These are phyloP conservation scores for Ctenoplectra terminalis DNA, from an alignment of 1,140 invertebrate genomes.

Conservation along the genomic window DNA sequence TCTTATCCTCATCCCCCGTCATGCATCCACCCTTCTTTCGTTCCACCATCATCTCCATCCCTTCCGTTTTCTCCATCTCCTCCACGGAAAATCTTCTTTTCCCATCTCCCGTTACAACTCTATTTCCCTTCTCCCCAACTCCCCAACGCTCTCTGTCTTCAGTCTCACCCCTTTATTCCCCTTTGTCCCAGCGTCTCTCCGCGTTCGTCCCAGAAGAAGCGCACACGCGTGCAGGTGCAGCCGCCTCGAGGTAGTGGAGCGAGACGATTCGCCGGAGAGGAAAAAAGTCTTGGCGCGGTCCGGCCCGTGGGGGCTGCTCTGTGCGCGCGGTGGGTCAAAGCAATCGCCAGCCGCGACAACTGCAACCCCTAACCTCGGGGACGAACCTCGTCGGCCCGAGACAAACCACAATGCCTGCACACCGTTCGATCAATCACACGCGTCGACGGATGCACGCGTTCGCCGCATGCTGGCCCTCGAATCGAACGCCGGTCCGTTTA, in stretches of 20 bases:
- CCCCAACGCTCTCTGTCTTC: not conserved
- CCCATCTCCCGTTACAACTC: not conserved
- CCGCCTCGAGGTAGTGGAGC: conserved; percentile 26
- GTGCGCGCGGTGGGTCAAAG: conserved; percentile 34
- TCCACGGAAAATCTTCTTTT: not conserved
- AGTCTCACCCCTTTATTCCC: not conserved
- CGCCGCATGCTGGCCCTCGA: conserved; percentile 13
- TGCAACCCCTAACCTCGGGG: conserved; percentile 43
- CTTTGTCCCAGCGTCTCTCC: conserved; percentile 19
- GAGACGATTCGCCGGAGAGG: conserved; percentile 37
- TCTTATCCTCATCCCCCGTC: not conserved
- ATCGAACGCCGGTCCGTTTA: conserved; percentile 26
- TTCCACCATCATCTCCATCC: not conserved
- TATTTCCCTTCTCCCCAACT: not conserved
- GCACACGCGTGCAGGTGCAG: conserved; percentile 49
- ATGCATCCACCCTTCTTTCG: no score
- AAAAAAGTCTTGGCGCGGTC: conserved; percentile 7
- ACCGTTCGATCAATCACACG: conserved; percentile 60
- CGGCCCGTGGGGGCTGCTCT: not conserved
- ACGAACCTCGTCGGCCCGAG: conserved; percentile 37
- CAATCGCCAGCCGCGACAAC: conserved; percentile 47
- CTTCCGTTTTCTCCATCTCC: not conserved
- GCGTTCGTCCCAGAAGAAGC: not conserved
- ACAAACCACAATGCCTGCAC: conserved; percentile 60
- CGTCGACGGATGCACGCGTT: conserved; percentile 27